Base-by-base conservation (phyloP, 1,140 invertebrate genomes). In the Idris sp. region DNA sequence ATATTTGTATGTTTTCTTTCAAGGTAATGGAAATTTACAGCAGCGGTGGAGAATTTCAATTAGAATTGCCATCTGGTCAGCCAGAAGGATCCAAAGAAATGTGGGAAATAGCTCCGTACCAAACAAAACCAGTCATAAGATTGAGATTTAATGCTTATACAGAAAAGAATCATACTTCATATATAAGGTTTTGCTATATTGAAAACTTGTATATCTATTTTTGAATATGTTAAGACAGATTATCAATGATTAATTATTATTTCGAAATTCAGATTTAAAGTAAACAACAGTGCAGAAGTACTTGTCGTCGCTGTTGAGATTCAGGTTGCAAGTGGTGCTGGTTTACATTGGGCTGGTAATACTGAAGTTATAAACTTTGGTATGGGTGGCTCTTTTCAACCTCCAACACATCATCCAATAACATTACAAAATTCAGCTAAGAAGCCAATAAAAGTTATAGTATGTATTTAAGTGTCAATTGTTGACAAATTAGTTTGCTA, bases 51-150 rank as follows among this genome's bases (percentile, higher is more conserved):
- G 95, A 97, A 87, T 92, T 98, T 86, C 93, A 97, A 83, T 87
- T 98, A 80, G 95, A 96, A 88, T 89, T 98, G 79, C 95, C 96
- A 49, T 91, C 91, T 65, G 94, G 92, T n/a, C 91, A 93, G 74
- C 72, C 82, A 14, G 94, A 96, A 83, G 95, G 93, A 13, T 91
- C 93, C 13, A 92, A 92, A 80, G 90, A 92, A 77, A 87, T 94
- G 77, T 98, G 97, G 97, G 91, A 94, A 83, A 94, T 99, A 83
- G 93, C 95, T 69, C 95, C 97, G 46, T 96, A 93, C 87, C 91
- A 95, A 86, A 93, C 95, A 14, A 96, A 96, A 84, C 91, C 95
- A 58, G 91, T 99, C 36, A 97, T 98, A 87, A 91, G 92, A 81
- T 92, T 97, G 64, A 92, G 92, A 77, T 95, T 96, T 87, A 89